Percentiles rank a stretch among this genome's conserved stretches.
These are phyloP conservation scores for Netta rufina DNA, from an alignment of 2,797 vertebrate species.

Conservation along the genomic window DNA sequence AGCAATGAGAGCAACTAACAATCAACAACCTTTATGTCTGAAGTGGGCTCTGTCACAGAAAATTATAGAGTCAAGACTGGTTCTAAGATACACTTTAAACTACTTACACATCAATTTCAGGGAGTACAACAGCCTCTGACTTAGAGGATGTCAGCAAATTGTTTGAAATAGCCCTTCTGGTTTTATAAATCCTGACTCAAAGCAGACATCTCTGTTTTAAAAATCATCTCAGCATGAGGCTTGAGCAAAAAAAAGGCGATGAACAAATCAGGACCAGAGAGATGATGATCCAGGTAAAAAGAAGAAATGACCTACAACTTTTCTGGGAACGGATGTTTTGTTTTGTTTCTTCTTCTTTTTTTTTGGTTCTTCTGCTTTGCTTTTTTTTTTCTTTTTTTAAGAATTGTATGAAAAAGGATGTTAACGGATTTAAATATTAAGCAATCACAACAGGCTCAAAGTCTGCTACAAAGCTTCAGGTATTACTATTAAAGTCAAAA, in stretches of 20 bases:
- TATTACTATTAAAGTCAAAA: slow-evolving; percentile 30
- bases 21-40: not conserved
- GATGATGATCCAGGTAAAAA: not conserved
- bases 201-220: not conserved
- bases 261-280: not conserved
- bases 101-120: not conserved
- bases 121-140: not conserved
- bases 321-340: not conserved
- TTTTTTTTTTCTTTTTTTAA: not conserved
- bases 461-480: not conserved
- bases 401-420: not conserved
- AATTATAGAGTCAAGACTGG: slow-evolving; percentile 23
- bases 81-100: slow-evolving; percentile 18
- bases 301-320: not conserved
- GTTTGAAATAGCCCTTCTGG: not conserved
- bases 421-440: not conserved
- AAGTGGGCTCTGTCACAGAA: slow-evolving; percentile 28
- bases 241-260: not conserved
- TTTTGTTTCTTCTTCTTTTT: not conserved
- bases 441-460: not conserved
- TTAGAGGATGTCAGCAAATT: not conserved
- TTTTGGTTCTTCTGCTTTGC: too few species aligned
- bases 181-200: slow-evolving; percentile 29
- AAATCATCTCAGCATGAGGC: not conserved
- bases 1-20: slow-evolving; percentile 21